Conservation (phyloP, 2,113 vertebrate genomes). For the Varanus salvator region DNA sequence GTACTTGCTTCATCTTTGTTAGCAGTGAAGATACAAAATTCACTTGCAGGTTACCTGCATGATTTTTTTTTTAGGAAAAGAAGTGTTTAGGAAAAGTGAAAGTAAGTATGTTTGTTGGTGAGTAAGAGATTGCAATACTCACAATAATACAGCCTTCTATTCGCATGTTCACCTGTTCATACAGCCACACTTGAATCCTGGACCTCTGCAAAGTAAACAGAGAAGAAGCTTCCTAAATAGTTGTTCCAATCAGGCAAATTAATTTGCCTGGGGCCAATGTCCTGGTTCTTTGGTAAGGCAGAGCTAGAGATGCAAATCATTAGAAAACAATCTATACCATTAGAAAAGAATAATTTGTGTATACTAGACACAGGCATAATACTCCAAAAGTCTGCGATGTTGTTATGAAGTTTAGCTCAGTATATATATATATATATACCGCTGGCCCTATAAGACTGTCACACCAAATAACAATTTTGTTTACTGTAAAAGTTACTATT, state of each 20-base stretch:
- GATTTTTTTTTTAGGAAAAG: fast-evolving
- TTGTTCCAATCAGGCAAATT: not conserved
- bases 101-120: not conserved
- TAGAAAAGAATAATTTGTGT: not conserved
- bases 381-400: too few species aligned
- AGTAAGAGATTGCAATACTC: constrained; percentile 72
- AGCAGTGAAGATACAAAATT: not conserved
- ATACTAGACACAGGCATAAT: too few species aligned
- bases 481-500: too few species aligned
- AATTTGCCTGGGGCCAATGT: not conserved
- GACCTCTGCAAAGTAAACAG: constrained; percentile 82
- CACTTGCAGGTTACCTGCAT: fast-evolving
- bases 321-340: not conserved
- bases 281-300: fast-evolving
- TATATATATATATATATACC: too few species aligned
- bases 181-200: constrained; percentile 97
- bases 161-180: constrained; percentile 98
- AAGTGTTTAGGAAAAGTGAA: not conserved
- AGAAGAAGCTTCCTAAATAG: not conserved
- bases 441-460: too few species aligned
- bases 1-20: not conserved
- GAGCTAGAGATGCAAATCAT: not conserved
- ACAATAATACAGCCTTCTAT: constrained; percentile 99
- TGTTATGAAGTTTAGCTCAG: too few species aligned
- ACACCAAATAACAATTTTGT: too few species aligned